Conservation (phyloP, 1,140 invertebrate species). For the Trichonephila clavipes region DNA sequence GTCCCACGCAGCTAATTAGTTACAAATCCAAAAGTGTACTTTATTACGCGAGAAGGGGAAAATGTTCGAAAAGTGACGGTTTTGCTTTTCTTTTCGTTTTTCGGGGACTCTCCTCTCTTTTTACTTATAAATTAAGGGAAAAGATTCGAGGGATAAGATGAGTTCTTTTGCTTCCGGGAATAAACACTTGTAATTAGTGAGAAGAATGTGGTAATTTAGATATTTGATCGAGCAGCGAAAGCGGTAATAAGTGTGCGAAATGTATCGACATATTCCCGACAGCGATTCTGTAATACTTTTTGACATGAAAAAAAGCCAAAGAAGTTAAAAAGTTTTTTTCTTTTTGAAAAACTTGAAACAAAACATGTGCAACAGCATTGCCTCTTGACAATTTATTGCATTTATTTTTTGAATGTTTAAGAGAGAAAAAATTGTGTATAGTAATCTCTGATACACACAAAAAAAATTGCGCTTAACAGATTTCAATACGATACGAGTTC, state of each 20-base stretch:
- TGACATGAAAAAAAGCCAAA: not conserved
- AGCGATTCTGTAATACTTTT: not conserved
- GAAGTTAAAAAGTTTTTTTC: not conserved
- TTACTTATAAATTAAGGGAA: conserved; percentile 28
- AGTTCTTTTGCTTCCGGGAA: not conserved
- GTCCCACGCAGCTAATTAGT: conserved; percentile 66
- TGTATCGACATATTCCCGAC: conserved; percentile 3
- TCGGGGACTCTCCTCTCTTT: not conserved
- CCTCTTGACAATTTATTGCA: not conserved
- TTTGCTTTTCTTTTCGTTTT: conserved; percentile 27
- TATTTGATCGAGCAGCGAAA: not conserved
- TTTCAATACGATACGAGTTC: too few relatives aligned
- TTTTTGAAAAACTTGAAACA: not conserved
- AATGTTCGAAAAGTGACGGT: conserved; percentile 50
- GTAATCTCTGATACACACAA: too few relatives aligned
- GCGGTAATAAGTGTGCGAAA: not conserved
- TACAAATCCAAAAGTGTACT: conserved; percentile 52
- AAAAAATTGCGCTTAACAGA: too few relatives aligned
- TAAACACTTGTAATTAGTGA: conserved; percentile 14
- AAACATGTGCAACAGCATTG: not conserved
- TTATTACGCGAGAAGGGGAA: conserved; percentile 40
- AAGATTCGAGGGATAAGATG: conserved; percentile 5
- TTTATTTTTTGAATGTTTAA: not conserved
- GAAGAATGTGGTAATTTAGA: conserved; percentile 26
- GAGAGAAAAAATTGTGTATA: not conserved